phyloP scores from a whole-genome alignment of 2,888 invertebrate genomes.

The Sinhomidia bicolor region DNA sequence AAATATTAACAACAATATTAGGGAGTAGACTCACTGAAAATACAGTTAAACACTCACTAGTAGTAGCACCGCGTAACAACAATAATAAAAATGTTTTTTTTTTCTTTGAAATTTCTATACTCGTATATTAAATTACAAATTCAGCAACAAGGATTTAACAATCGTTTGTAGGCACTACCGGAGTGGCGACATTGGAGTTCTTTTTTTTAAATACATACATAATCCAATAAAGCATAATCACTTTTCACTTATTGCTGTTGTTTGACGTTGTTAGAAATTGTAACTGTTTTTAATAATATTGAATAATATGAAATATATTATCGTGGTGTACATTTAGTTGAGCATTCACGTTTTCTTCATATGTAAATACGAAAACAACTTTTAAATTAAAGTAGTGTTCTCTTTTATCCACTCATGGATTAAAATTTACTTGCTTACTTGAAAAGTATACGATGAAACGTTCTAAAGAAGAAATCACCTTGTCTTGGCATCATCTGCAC shows the following conservation, averaged over 20 bases:
- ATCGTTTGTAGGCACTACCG: not conserved
- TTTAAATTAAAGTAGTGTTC: too few relatives aligned
- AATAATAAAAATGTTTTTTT: too few relatives aligned
- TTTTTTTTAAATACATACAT: conserved; percentile 6
- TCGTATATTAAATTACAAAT: not conserved
- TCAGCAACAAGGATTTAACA: not conserved
- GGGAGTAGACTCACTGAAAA: too few relatives aligned
- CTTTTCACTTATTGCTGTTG: not conserved
- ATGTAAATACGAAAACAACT: too few relatives aligned
- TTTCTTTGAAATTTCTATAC: too few relatives aligned
- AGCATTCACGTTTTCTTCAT: not conserved
- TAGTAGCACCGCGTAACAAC: too few relatives aligned
- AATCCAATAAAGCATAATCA: not conserved
- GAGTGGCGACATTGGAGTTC: not conserved
- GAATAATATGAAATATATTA: not conserved
- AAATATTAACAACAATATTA: too few relatives aligned
- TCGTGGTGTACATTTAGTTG: not conserved
- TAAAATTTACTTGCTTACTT: too few relatives aligned
- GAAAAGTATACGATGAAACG: too few relatives aligned
- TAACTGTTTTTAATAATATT: not conserved
- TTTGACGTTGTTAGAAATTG: not conserved
- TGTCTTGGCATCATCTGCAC: too few relatives aligned
- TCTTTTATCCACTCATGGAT: not conserved
- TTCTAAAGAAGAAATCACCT: too few relatives aligned
- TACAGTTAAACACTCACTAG: too few relatives aligned